Evolutionary conservation across 2,888 invertebrate genomes (phyloP).

Genomic region (Pasiphila rectangulata): DNA sequence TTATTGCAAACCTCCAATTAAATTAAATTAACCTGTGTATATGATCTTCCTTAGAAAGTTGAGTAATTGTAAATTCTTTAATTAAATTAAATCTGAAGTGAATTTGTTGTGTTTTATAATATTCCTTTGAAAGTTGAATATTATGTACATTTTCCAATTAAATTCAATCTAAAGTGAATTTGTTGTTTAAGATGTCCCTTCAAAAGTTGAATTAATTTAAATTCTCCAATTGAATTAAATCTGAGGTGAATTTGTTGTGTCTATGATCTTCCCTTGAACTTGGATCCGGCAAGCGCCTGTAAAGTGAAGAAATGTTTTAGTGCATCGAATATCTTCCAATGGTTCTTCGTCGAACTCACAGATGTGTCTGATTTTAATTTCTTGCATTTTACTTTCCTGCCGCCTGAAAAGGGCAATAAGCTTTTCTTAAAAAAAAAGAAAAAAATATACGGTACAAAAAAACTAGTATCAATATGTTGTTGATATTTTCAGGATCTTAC

Average conservation of each 20-base stretch:
- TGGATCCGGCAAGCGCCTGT: constrained; percentile 72
- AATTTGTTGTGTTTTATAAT: constrained; percentile 34
- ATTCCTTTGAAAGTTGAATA: constrained; percentile 61
- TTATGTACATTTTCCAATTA: constrained; percentile 37
- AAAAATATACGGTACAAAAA: constrained; percentile 36
- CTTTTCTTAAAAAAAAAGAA: constrained; percentile 51
- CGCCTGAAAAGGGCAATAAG: constrained; percentile 68
- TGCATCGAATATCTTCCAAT: constrained; percentile 73
- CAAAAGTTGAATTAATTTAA: constrained; percentile 26
- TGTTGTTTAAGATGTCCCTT: too few species aligned
- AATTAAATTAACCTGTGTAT: constrained; percentile 21
- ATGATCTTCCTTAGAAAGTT: constrained; percentile 64
- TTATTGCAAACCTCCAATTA: constrained; percentile 37
- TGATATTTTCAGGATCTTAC: constrained; percentile 82
- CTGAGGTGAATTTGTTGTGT: constrained; percentile 11
- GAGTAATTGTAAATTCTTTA: constrained; percentile 35
- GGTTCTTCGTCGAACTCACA: constrained; percentile 68
- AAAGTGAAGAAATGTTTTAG: constrained; percentile 78
- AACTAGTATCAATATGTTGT: constrained; percentile 33
- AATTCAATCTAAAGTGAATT: constrained; percentile 21
- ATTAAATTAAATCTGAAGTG: constrained; percentile 25
- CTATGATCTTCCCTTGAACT: constrained; percentile 68
- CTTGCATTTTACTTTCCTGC: constrained; percentile 76
- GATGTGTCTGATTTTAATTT: constrained; percentile 73
- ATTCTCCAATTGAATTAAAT: constrained; percentile 35